Conservation (phyloP, 2,113 vertebrate genomes). For the Azemiops feae region DNA sequence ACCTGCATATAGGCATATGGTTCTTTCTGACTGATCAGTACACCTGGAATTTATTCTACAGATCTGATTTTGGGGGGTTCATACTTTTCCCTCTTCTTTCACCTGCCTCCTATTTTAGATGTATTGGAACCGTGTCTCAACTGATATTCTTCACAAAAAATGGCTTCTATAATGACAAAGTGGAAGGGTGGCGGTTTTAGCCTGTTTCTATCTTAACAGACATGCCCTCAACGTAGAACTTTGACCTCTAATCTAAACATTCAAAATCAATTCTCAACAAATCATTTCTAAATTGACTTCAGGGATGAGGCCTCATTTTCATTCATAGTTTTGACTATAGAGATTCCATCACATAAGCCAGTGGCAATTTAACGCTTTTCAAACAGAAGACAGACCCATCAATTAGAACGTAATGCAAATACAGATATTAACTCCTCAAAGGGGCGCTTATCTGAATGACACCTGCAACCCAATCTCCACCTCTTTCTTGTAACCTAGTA, state of each 20-base stretch:
- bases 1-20: constrained; percentile 63
- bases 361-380: constrained; percentile 75
- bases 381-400: constrained; percentile 68
- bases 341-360: constrained; percentile 66
- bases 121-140: constrained; percentile 42
- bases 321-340: constrained; percentile 62
- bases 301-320: constrained; percentile 47
- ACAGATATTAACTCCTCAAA: constrained; percentile 65
- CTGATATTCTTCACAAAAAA: constrained; percentile 53
- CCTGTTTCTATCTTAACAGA: constrained; percentile 25
- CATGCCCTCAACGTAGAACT: constrained; percentile 62
- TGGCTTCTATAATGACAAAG: constrained; percentile 38
- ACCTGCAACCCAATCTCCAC: constrained; percentile 30
- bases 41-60: constrained; percentile 56
- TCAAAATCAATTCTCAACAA: constrained; percentile 69
- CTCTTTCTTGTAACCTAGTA: constrained; percentile 46
- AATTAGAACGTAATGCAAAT: constrained; percentile 70
- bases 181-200: constrained; percentile 38
- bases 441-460: constrained; percentile 58
- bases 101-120: constrained; percentile 51
- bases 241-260: constrained; percentile 70
- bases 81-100: neutral
- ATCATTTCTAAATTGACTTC: constrained; percentile 60
- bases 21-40: constrained; percentile 60
- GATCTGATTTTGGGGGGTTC: constrained; percentile 45